Percentiles rank a stretch among this genome's conserved stretches.
Evolutionary conservation across 2,888 invertebrate genomes (phyloP).

Genomic region (Harpalus rubripes): DNA sequence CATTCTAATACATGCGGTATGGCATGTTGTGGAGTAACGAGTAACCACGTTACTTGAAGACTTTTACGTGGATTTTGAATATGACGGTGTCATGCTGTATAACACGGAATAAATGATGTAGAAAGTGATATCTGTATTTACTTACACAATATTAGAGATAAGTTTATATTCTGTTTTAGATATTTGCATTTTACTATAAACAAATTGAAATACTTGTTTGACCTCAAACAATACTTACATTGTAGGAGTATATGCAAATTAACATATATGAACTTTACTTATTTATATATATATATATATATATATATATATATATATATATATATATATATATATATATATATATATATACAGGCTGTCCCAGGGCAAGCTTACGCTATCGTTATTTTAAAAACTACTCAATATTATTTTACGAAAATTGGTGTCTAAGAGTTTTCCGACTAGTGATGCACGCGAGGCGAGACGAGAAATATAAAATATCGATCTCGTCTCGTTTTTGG

Average conservation of each 20-base stretch:
- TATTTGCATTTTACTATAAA: not conserved
- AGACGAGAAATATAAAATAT: no score
- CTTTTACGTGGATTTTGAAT: not conserved
- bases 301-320: no score
- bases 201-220: not conserved
- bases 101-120: not conserved
- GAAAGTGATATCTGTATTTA: conserved; percentile 6
- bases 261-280: not conserved
- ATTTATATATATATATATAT: no score
- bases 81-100: not conserved
- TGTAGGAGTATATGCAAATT: not conserved
- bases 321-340: no score
- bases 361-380: no score
- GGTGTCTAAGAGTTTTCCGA: no score
- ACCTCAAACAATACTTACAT: not conserved
- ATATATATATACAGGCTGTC: no score
- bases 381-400: no score
- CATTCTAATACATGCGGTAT: conserved; percentile 6
- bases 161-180: not conserved
- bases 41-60: not conserved
- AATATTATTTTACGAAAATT: no score
- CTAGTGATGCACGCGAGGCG: no score
- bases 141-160: not conserved
- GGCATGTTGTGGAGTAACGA: not conserved
- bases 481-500: no score